phyloP scores from a whole-genome alignment of 2,888 invertebrate species.

The Leptogaster cylindrica region DNA sequence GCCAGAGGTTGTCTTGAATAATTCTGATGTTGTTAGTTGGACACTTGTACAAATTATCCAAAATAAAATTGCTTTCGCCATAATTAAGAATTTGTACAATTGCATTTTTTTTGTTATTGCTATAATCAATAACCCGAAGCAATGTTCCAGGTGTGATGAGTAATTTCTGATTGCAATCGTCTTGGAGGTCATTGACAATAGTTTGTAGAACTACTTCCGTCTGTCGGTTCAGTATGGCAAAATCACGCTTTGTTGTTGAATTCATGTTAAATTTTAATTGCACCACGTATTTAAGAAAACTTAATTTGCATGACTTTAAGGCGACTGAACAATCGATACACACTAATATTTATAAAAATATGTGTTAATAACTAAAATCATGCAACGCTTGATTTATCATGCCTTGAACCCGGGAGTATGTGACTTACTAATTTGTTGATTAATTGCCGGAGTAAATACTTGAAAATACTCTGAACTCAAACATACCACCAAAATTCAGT shows the following conservation, averaged over 20 bases:
- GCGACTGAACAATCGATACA: slow-evolving; percentile 24
- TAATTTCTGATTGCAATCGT: slow-evolving; percentile 27
- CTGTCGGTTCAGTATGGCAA: slow-evolving; percentile 19
- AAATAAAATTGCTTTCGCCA: slow-evolving; percentile 50
- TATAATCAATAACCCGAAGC: slow-evolving; percentile 7
- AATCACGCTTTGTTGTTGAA: not conserved
- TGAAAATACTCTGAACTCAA: slow-evolving; percentile 9
- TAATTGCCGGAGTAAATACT: not conserved
- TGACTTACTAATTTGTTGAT: slow-evolving; percentile 6
- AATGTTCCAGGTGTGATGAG: slow-evolving; percentile 13
- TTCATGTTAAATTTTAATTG: slow-evolving; percentile 7
- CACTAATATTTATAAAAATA: slow-evolving; percentile 3
- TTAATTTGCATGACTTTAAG: not conserved
- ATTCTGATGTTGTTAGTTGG: slow-evolving; percentile 50
- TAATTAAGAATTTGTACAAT: slow-evolving; percentile 55
- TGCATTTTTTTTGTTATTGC: not conserved
- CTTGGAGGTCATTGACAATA: not conserved
- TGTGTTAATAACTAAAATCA: not conserved
- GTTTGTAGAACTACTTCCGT: slow-evolving; percentile 21
- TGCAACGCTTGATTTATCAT: slow-evolving; percentile 21
- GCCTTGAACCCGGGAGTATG: slow-evolving; percentile 1
- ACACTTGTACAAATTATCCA: slow-evolving; percentile 55
- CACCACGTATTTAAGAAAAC: not conserved
- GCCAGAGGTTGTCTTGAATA: slow-evolving; percentile 61
- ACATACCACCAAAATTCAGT: no score